phyloP scores from a whole-genome alignment of 2,113 vertebrate genomes.

The Oncorhynchus clarkii region DNA sequence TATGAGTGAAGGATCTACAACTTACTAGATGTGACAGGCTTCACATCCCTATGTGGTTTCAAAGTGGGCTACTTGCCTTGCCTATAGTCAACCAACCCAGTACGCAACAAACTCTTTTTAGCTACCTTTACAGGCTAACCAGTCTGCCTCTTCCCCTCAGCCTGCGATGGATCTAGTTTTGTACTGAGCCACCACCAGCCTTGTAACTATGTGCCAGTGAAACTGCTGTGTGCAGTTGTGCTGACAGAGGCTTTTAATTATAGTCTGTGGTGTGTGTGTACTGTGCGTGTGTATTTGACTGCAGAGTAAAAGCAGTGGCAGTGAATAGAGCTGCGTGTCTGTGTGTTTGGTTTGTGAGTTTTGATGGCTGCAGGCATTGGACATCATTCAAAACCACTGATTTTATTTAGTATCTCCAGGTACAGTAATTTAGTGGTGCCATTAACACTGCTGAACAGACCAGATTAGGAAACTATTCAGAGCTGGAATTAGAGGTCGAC shows the following conservation, averaged over 20 bases:
- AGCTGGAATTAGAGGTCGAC: too few relatives aligned
- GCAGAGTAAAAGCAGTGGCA: constrained; percentile 31
- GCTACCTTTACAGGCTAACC: background rate
- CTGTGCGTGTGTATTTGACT: constrained; percentile 11
- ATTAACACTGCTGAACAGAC: background rate
- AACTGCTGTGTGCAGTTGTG: constrained; percentile 10
- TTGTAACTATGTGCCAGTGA: background rate
- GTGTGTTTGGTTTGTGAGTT: constrained; percentile 28
- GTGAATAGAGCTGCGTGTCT: constrained; percentile 25
- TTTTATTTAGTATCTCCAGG: background rate
- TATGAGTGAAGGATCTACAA: too few relatives aligned
- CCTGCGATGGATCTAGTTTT: constrained; percentile 22
- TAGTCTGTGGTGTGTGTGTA: background rate
- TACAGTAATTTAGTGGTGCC: background rate
- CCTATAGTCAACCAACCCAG: background rate
- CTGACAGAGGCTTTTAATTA: constrained; percentile 9
- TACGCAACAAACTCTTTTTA: too few relatives aligned
- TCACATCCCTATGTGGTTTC: too few relatives aligned
- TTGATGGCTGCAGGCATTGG: constrained; percentile 13
- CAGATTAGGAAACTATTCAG: background rate
- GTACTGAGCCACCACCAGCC: background rate
- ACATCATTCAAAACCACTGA: constrained; percentile 2
- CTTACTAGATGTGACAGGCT: too few relatives aligned
- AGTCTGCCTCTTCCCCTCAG: background rate
- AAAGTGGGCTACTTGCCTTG: too few relatives aligned